phyloP scores from a whole-genome alignment of 2,113 vertebrate genomes.

The Oplegnathus fasciatus region DNA sequence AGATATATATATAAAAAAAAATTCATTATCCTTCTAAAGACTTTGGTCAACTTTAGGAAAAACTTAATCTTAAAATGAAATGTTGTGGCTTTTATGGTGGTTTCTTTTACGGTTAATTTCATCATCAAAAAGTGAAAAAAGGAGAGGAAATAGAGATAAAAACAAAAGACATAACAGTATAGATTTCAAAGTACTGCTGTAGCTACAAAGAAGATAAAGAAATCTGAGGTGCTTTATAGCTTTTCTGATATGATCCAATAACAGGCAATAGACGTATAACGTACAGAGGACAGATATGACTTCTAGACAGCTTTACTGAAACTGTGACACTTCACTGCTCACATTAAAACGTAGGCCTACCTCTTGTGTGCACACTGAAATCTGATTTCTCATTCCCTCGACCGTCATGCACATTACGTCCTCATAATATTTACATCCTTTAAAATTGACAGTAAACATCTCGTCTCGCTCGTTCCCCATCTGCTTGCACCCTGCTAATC shows the following conservation, averaged over 20 bases:
- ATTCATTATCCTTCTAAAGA: background rate
- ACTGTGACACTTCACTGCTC: conserved; percentile 24
- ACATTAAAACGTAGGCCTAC: conserved; percentile 32
- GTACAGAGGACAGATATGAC: conserved; percentile 20
- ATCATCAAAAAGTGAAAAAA: background rate
- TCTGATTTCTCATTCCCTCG: conserved; percentile 33
- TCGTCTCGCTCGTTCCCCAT: conserved; percentile 23
- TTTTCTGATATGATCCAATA: conserved; percentile 32
- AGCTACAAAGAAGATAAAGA: conserved; percentile 22
- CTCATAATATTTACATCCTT: conserved; percentile 62
- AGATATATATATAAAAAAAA: no score
- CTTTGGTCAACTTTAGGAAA: background rate
- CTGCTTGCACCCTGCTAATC: conserved; percentile 36
- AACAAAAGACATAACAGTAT: background rate
- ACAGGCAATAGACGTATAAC: conserved; percentile 14
- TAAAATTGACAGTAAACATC: conserved; percentile 52
- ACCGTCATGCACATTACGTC: conserved; percentile 39
- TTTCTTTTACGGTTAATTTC: background rate
- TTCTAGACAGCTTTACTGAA: conserved; percentile 26
- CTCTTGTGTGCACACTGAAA: conserved; percentile 18
- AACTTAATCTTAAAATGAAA: background rate
- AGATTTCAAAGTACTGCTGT: background rate
- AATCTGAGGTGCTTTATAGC: conserved; percentile 22
- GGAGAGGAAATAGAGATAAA: background rate
- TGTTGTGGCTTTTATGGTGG: background rate